A percentile compares a stretch with the other conserved stretches of the same genome.
phyloP scores from a whole-genome alignment of 2,888 invertebrate genomes.

The Drosophila gaucha region DNA sequence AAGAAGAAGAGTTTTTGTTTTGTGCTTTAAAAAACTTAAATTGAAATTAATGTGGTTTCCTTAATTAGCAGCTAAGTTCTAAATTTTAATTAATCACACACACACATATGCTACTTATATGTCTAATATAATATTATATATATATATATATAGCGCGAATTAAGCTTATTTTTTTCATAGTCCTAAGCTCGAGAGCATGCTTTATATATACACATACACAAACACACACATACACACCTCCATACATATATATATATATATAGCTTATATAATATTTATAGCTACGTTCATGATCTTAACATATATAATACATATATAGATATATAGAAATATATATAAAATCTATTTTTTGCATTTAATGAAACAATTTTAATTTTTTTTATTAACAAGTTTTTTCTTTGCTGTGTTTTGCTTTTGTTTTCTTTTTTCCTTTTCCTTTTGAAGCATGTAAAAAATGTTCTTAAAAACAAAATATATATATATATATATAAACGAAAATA shows the following conservation, averaged over 20 bases:
- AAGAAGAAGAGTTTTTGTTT: conserved; percentile 18
- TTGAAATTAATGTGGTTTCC: conserved; percentile 75
- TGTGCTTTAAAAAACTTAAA: conserved; percentile 57
- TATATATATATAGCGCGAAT: conserved; percentile 15
- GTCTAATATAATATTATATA: conserved; percentile 31
- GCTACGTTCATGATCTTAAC: conserved; percentile 49
- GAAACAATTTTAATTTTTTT: conserved; percentile 35
- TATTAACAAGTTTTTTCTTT: conserved; percentile 26
- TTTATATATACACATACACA: conserved; percentile 37
- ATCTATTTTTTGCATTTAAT: conserved; percentile 55
- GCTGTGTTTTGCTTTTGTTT: conserved; percentile 17
- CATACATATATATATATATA: conserved; percentile 16
- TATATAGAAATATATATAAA: conserved; percentile 30
- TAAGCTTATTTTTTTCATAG: conserved; percentile 50
- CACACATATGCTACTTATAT: conserved; percentile 11
- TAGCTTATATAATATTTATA: conserved; percentile 34
- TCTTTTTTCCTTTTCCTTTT: conserved; percentile 6
- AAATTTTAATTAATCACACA: conserved; percentile 41
- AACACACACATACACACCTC: conserved; percentile 9
- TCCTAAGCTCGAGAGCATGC: conserved; percentile 65
- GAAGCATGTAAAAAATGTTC: conserved; percentile 50
- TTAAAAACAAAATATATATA: conserved; percentile 12
- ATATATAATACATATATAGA: conserved; percentile 27
- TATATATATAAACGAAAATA: conserved; percentile 3
- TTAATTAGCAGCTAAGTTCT: conserved; percentile 67